phyloP scores from a whole-genome alignment of 1,140 invertebrate genomes.

The Sminthurides bifidus region DNA sequence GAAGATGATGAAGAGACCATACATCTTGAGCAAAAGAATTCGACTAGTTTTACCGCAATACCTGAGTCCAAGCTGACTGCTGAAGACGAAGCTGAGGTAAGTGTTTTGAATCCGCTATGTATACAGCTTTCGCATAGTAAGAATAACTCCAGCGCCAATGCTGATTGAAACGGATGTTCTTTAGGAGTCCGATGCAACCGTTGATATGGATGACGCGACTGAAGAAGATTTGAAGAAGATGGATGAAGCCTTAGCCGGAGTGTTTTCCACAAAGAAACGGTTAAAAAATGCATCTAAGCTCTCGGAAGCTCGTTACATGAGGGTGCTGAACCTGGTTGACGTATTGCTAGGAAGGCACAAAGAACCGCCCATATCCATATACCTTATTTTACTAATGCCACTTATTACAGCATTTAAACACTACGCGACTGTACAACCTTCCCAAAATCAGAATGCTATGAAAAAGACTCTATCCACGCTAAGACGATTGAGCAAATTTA shows the following conservation, averaged over 20 bases:
- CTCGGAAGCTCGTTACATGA: constrained; percentile 43
- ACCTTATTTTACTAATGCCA: constrained; percentile 15
- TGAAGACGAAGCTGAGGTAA: background rate
- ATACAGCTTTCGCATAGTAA: background rate
- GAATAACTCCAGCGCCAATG: background rate
- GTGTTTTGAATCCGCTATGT: background rate
- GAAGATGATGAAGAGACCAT: constrained; percentile 37
- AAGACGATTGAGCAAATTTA: constrained; percentile 9
- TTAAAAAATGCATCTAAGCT: constrained; percentile 43
- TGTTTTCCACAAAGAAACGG: constrained; percentile 50
- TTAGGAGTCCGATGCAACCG: constrained; percentile 42
- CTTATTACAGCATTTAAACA: constrained; percentile 1
- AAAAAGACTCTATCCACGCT: background rate
- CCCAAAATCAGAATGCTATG: background rate
- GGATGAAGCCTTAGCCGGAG: constrained; percentile 53
- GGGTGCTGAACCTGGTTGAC: constrained; percentile 3
- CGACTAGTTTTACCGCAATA: constrained; percentile 16
- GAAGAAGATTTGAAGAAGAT: constrained; percentile 61
- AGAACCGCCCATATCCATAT: background rate
- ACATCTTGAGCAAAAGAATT: constrained; percentile 37
- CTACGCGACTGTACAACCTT: background rate
- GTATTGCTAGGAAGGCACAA: constrained; percentile 8
- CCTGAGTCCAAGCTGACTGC: background rate
- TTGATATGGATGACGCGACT: constrained; percentile 60
- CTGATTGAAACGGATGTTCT: constrained; percentile 3